Conservation (phyloP, 1,140 invertebrate genomes). For the Euwallacea fornicatus region DNA sequence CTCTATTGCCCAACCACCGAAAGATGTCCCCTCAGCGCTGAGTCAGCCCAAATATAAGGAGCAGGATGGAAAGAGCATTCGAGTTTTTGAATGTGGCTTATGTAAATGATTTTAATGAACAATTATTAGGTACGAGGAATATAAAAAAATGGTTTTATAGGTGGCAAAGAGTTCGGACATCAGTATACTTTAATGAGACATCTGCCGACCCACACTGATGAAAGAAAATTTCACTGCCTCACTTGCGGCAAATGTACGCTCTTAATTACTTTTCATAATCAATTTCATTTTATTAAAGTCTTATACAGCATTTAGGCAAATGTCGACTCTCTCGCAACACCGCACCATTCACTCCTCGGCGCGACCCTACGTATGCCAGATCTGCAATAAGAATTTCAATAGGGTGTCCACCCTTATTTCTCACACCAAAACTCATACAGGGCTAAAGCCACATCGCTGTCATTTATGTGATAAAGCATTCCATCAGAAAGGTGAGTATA, state of each 20-base stretch:
- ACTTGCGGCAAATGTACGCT: slow-evolving; percentile 63
- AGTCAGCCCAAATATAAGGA: slow-evolving; percentile 25
- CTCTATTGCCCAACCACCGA: too few relatives aligned
- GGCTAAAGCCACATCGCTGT: slow-evolving; percentile 71
- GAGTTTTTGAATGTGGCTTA: slow-evolving; percentile 67
- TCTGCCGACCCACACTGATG: slow-evolving; percentile 78
- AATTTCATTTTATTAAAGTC: background rate
- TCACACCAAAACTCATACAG: slow-evolving; percentile 73
- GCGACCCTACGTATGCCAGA: slow-evolving; percentile 70
- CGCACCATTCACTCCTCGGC: slow-evolving; percentile 73
- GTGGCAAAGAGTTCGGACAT: slow-evolving; percentile 72
- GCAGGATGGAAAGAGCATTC: slow-evolving; percentile 60
- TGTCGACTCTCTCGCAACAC: slow-evolving; percentile 73
- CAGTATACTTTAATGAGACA: slow-evolving; percentile 80
- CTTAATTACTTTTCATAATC: background rate
- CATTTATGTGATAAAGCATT: slow-evolving; percentile 74
- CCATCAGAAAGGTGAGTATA: slow-evolving; percentile 70
- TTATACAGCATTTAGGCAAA: slow-evolving; percentile 68
- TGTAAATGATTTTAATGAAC: slow-evolving; percentile 52
- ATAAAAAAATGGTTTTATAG: slow-evolving; percentile 46
- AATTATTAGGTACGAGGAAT: background rate
- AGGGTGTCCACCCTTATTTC: slow-evolving; percentile 75
- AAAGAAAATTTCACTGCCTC: slow-evolving; percentile 78
- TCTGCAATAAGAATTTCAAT: slow-evolving; percentile 76
- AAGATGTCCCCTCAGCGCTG: too few relatives aligned